A percentile compares a stretch with the other conserved stretches of the same genome.
Evolutionary conservation across 1,140 invertebrate species (phyloP).

Genomic region (Drosophila sp.): DNA sequence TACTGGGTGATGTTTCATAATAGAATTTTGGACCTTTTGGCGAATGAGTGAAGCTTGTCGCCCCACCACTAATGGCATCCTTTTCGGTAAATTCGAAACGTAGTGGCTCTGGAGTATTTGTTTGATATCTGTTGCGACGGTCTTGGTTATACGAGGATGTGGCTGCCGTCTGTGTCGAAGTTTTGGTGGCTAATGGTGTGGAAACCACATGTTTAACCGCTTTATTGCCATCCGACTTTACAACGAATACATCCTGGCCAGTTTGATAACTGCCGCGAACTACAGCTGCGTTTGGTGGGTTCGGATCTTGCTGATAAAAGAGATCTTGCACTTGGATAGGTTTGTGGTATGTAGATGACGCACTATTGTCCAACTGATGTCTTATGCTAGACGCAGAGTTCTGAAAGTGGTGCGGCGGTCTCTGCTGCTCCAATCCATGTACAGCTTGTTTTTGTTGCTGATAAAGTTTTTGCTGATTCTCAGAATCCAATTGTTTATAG

Average conservation of each 20-base stretch:
- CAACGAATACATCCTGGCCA: conserved; percentile 71
- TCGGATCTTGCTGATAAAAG: conserved; percentile 74
- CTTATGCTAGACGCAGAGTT: conserved; percentile 17
- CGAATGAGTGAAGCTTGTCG: conserved; percentile 63
- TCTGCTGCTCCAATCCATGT: conserved; percentile 30
- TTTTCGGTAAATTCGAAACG: conserved; percentile 78
- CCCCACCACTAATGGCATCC: conserved; percentile 66
- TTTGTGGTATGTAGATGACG: conserved; percentile 60
- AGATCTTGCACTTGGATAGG: conserved; percentile 70
- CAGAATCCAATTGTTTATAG: conserved; percentile 64
- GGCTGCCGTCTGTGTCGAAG: conserved; percentile 41
- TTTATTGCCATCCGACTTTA: conserved; percentile 77
- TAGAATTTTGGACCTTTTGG: conserved; percentile 50
- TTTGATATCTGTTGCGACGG: conserved; percentile 40
- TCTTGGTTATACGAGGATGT: conserved; percentile 39
- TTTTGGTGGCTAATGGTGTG: conserved; percentile 31
- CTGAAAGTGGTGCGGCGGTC: conserved; percentile 21
- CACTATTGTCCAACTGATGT: conserved; percentile 34
- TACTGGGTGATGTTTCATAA: conserved; percentile 50
- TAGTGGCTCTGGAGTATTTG: conserved; percentile 64
- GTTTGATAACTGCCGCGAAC: conserved; percentile 76
- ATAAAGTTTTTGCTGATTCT: conserved; percentile 36
- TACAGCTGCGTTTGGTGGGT: conserved; percentile 54
- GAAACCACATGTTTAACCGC: conserved; percentile 72
- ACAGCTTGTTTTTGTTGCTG: conserved; percentile 27